These are phyloP conservation scores for Sesamia nonagrioides DNA, from an alignment of 1,140 invertebrate genomes.

Conservation along the genomic window DNA sequence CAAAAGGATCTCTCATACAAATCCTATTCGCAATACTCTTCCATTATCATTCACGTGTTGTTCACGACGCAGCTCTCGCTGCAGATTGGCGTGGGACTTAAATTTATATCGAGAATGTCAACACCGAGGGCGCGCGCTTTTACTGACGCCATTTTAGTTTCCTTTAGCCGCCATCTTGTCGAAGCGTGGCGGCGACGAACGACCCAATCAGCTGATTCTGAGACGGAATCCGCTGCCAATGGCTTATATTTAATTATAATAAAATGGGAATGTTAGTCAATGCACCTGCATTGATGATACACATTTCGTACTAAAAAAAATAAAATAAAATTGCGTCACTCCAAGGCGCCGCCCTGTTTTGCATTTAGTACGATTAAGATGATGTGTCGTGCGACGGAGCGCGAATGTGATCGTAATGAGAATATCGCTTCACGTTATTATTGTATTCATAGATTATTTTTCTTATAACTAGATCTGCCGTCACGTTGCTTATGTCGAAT, in stretches of 20 bases:
- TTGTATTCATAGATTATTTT: conserved; percentile 76
- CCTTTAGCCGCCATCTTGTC: conserved; percentile 61
- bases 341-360: conserved; percentile 60
- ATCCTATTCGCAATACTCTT: conserved; percentile 69
- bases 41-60: conserved; percentile 55
- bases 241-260: conserved; percentile 62
- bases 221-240: conserved; percentile 70
- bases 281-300: conserved; percentile 70
- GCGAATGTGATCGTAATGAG: conserved; percentile 79
- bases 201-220: conserved; percentile 77
- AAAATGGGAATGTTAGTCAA: conserved; percentile 78
- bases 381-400: conserved; percentile 64
- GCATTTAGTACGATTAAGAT: conserved; percentile 81
- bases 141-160: conserved; percentile 64
- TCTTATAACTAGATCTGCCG: conserved; percentile 75
- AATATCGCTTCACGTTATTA: conserved; percentile 77
- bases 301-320: conserved; percentile 78
- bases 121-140: conserved; percentile 54
- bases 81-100: conserved; percentile 59
- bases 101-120: conserved; percentile 58
- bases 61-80: conserved; percentile 35
- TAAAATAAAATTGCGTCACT: conserved; percentile 48
- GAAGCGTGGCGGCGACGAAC: conserved; percentile 73
- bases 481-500: conserved; percentile 64
- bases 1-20: conserved; percentile 61